Percentiles rank a stretch among this genome's conserved stretches.
phyloP scores from a whole-genome alignment of 2,113 vertebrate species.

The Dasyprocta punctata region DNA sequence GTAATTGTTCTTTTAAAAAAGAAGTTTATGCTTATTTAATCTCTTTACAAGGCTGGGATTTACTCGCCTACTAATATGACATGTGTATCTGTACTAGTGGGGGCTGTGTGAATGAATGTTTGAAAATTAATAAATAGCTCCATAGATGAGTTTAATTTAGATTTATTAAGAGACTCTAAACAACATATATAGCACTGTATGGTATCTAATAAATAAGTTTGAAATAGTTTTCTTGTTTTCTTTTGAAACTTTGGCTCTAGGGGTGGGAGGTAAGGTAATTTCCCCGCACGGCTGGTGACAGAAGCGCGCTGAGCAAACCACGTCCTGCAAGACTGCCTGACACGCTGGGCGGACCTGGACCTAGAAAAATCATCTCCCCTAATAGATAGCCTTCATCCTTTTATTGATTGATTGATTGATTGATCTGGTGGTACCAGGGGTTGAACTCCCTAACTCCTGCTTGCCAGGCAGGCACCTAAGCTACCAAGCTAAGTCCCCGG shows the following conservation, averaged over 20 bases:
- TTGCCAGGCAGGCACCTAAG: too few relatives aligned
- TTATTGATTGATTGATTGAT: too few relatives aligned
- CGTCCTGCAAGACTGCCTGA: not conserved
- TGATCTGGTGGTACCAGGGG: too few relatives aligned
- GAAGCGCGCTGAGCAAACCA: not conserved
- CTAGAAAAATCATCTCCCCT: not conserved
- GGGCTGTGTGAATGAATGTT: slow-evolving; percentile 34
- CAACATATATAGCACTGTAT: not conserved
- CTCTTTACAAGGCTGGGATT: not conserved
- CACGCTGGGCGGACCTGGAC: not conserved
- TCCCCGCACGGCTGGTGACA: not conserved
- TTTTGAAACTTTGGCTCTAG: not conserved
- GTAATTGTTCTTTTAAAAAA: not conserved
- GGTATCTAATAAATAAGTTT: slow-evolving; percentile 23
- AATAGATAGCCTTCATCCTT: not conserved
- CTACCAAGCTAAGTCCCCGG: too few relatives aligned
- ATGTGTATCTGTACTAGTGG: not conserved
- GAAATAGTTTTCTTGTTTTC: slow-evolving; percentile 50
- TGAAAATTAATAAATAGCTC: slow-evolving; percentile 69
- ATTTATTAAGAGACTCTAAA: slow-evolving; percentile 37
- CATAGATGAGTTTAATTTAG: slow-evolving; percentile 53
- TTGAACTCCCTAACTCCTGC: too few relatives aligned
- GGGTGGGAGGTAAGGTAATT: not conserved
- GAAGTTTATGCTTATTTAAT: not conserved
- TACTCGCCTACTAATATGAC: slow-evolving; percentile 36